Percentiles rank a stretch among this genome's conserved stretches.
Conservation (phyloP, 2,797 vertebrate species). For the Hoplostethus mediterraneus region DNA sequence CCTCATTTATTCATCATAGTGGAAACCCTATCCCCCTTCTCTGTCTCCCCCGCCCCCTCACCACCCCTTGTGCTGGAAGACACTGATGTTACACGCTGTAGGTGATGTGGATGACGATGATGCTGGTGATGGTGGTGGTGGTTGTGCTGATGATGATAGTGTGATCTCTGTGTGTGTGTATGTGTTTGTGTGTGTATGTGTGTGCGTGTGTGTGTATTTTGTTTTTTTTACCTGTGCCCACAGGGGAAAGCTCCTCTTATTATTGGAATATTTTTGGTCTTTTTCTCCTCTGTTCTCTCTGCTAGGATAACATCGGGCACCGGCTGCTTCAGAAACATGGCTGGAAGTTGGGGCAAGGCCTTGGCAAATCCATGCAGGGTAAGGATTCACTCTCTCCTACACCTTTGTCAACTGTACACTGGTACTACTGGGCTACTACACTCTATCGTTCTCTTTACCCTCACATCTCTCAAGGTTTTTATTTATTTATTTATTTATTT, state of each 20-base stretch:
- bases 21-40: conserved; percentile 57
- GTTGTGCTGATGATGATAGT: conserved; percentile 80
- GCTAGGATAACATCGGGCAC: conserved; percentile 99
- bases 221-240: conserved; percentile 76
- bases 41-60: conserved; percentile 63
- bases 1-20: conserved; percentile 61
- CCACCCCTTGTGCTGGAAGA: conserved; percentile 78
- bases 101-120: conserved; percentile 77
- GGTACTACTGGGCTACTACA: conserved; percentile 53
- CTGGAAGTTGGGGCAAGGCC: conserved; percentile 99
- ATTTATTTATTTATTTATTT: neutral
- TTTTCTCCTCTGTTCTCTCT: conserved; percentile 94
- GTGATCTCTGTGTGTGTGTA: conserved; percentile 78
- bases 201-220: conserved; percentile 28
- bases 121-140: conserved; percentile 77
- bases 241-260: conserved; percentile 96
- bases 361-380: conserved; percentile 99
- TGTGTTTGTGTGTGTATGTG: conserved; percentile 14
- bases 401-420: conserved; percentile 40
- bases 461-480: conserved; percentile 39
- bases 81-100: conserved; percentile 83
- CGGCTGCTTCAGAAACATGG: conserved; percentile 99
- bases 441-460: conserved; percentile 60
- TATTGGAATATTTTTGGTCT: conserved; percentile 99
- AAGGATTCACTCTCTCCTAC: conserved; percentile 77